A percentile compares a stretch with the other conserved stretches of the same genome.
phyloP scores from a whole-genome alignment of 2,888 invertebrate species.

The Plagodis dolabraria region DNA sequence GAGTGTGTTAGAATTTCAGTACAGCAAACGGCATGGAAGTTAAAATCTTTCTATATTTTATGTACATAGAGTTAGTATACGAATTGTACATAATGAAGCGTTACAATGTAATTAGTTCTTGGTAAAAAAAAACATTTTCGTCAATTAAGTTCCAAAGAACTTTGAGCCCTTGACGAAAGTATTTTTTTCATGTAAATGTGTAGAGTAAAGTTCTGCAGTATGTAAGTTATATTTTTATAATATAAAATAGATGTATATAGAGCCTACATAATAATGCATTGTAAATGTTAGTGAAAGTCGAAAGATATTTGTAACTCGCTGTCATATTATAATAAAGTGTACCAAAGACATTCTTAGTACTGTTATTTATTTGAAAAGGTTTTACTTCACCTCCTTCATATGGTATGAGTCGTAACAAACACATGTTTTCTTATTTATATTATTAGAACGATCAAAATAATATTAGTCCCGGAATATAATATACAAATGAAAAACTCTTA shows the following conservation, averaged over 20 bases:
- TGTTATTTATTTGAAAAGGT: too few relatives aligned
- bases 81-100: constrained; percentile 8
- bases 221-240: constrained; percentile 48
- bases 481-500: too few relatives aligned
- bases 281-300: constrained; percentile 61
- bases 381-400: too few relatives aligned
- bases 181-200: constrained; percentile 58
- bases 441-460: too few relatives aligned
- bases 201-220: constrained; percentile 30
- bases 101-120: constrained; percentile 26
- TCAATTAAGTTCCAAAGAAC: constrained; percentile 64
- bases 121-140: constrained; percentile 65
- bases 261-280: constrained; percentile 40
- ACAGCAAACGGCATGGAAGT: too few relatives aligned
- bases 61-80: constrained; percentile 25
- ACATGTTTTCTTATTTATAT: too few relatives aligned
- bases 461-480: too few relatives aligned
- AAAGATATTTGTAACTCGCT: constrained; percentile 66
- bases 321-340: constrained; percentile 69
- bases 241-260: constrained; percentile 45
- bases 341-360: constrained; percentile 47
- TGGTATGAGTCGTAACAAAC: too few relatives aligned
- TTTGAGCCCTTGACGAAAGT: constrained; percentile 77
- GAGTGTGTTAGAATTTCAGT: too few relatives aligned
- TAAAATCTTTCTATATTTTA: not conserved